phyloP scores from a whole-genome alignment of 37 sponge, comb jelly and placozoan genomes.

The Mnemiopsis leidyi region DNA sequence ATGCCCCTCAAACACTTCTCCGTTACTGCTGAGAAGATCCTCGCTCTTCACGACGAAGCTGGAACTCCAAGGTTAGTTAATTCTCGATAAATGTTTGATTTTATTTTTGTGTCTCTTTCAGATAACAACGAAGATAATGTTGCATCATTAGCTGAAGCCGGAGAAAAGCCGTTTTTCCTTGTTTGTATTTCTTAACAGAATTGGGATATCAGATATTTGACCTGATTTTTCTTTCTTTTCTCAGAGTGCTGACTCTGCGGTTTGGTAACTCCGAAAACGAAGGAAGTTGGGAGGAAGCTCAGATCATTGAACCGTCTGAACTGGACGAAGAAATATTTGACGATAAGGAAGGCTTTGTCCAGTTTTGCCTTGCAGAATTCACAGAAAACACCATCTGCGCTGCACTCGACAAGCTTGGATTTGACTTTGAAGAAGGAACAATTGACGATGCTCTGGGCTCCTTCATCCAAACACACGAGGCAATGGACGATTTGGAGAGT shows the following conservation, averaged over 20 bases:
- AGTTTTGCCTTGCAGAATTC: conserved; percentile 19
- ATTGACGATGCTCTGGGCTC: not conserved
- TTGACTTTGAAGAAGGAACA: not conserved
- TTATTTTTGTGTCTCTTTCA: too few species aligned
- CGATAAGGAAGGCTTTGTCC: not conserved
- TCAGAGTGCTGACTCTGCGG: not conserved
- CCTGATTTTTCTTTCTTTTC: too few species aligned
- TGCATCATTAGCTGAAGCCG: too few species aligned
- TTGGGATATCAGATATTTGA: too few species aligned
- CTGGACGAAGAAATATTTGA: conserved; percentile 7
- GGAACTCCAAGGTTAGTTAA: conserved; percentile 9
- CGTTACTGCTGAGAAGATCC: not conserved
- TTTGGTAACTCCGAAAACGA: not conserved
- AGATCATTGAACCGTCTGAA: conserved; percentile 48
- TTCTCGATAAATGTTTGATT: too few species aligned
- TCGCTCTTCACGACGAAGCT: conserved; percentile 48
- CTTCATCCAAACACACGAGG: conserved; percentile 58
- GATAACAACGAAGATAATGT: too few species aligned
- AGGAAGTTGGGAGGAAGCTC: conserved; percentile 40
- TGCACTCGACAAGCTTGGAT: conserved; percentile 23
- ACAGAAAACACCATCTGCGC: conserved; percentile 51
- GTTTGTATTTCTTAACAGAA: too few species aligned
- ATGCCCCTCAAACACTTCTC: conserved; percentile 45
- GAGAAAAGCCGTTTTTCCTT: too few species aligned
- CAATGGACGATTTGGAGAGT: conserved; percentile 24